Percentiles rank a stretch among this genome's conserved stretches.
Evolutionary conservation across 2,113 vertebrate genomes (phyloP).

Genomic region (Grammomys dolichurus): DNA sequence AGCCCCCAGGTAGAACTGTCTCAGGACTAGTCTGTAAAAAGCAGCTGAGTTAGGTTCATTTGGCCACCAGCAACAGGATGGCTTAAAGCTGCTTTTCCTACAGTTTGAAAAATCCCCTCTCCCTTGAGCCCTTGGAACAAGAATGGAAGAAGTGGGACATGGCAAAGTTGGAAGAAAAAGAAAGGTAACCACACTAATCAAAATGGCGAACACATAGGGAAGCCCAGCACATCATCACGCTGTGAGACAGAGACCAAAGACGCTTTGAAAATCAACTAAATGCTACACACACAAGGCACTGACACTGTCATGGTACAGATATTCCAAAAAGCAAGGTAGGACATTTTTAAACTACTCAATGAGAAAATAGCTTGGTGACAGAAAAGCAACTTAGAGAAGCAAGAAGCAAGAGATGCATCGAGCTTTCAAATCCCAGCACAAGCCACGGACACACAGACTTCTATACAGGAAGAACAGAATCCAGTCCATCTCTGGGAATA

Average conservation of each 20-base stretch:
- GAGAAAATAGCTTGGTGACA: slow-evolving; percentile 77
- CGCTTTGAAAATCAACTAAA: slow-evolving; percentile 41
- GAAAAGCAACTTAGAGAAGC: slow-evolving; percentile 73
- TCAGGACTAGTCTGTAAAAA: slow-evolving; percentile 20
- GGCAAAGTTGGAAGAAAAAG: slow-evolving; percentile 21
- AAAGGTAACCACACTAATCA: slow-evolving; percentile 19
- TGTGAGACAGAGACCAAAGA: slow-evolving; percentile 49
- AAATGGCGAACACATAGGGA: slow-evolving; percentile 50
- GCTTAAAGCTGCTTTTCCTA: not conserved
- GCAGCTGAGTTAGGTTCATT: not conserved
- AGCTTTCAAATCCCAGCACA: slow-evolving; percentile 64
- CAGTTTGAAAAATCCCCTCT: slow-evolving; percentile 9
- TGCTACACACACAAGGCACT: slow-evolving; percentile 31
- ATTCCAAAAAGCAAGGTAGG: slow-evolving; percentile 62
- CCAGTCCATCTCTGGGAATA: slow-evolving; percentile 62
- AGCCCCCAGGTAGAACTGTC: not conserved
- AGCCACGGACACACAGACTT: slow-evolving; percentile 76
- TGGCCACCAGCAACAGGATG: slow-evolving; percentile 15
- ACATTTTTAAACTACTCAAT: slow-evolving; percentile 37
- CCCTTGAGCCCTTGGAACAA: not conserved
- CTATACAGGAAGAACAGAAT: slow-evolving; percentile 63
- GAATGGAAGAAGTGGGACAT: not conserved
- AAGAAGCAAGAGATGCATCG: slow-evolving; percentile 63
- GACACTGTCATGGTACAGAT: slow-evolving; percentile 38
- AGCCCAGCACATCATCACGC: slow-evolving; percentile 37